These are phyloP conservation scores for Piaya cayana DNA, from an alignment of 2,113 vertebrate genomes.

Conservation along the genomic window DNA sequence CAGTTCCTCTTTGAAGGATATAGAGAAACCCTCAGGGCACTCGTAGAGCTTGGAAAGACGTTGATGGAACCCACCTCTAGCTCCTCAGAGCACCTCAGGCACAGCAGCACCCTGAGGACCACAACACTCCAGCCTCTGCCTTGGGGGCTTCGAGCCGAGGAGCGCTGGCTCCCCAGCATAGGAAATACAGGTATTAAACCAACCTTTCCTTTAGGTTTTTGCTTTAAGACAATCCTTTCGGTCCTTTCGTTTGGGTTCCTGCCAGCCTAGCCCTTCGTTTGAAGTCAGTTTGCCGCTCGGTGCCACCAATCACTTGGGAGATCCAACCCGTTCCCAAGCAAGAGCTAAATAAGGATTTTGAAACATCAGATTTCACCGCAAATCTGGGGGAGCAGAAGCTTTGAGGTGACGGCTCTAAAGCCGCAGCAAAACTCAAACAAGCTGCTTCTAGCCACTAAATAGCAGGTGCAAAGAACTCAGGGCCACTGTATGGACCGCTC, in stretches of 20 bases:
- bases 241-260: not conserved
- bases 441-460: not conserved
- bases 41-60: not conserved
- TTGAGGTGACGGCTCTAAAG: not conserved
- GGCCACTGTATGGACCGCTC: not conserved
- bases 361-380: not conserved
- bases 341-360: conserved; percentile 11
- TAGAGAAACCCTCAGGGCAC: not conserved
- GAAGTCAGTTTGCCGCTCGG: not conserved
- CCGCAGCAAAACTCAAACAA: not conserved
- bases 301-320: not conserved
- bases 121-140: not conserved
- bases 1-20: not conserved
- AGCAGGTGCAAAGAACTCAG: not conserved
- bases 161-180: not conserved
- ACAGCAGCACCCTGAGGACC: accelerated
- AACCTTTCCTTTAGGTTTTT: not conserved
- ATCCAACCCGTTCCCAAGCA: not conserved
- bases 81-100: not conserved
- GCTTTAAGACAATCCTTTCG: not conserved
- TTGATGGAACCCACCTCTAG: not conserved
- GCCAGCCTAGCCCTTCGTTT: not conserved
- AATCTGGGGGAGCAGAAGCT: not conserved
- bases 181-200: not conserved
- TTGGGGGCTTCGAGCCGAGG: not conserved